A percentile compares a stretch with the other conserved stretches of the same genome.
Evolutionary conservation across 2,888 invertebrate species (phyloP).

Genomic region (Hirtodrosophila duncani): DNA sequence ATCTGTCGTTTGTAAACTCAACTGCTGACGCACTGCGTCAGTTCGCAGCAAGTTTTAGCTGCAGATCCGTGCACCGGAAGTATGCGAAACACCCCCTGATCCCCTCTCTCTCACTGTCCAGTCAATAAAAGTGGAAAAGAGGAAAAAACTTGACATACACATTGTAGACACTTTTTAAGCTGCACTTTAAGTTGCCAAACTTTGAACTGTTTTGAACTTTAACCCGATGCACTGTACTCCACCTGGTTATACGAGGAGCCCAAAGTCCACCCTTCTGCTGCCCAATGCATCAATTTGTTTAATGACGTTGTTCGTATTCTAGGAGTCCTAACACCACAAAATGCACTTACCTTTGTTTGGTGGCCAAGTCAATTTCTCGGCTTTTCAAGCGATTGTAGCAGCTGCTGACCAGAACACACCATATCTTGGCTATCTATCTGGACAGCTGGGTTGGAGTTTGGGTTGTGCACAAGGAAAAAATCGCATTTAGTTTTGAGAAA

Average conservation of each 20-base stretch:
- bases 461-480: too few relatives aligned
- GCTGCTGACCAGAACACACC: too few relatives aligned
- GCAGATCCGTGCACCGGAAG: slow-evolving; percentile 1
- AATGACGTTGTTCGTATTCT: slow-evolving; percentile 36
- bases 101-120: not conserved
- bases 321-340: slow-evolving; percentile 19
- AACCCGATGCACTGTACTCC: slow-evolving; percentile 25
- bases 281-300: slow-evolving; percentile 36
- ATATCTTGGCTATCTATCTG: too few relatives aligned
- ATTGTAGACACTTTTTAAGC: slow-evolving; percentile 32
- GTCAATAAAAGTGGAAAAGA: not conserved
- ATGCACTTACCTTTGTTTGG: slow-evolving; percentile 27
- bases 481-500: too few relatives aligned
- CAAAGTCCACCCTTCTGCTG: not conserved
- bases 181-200: slow-evolving; percentile 33
- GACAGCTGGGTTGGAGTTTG: too few relatives aligned
- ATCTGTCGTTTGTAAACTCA: slow-evolving; percentile 43
- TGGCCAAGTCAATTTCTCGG: not conserved
- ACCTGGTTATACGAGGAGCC: too few relatives aligned
- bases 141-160: slow-evolving; percentile 11
- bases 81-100: not conserved
- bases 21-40: slow-evolving; percentile 30
- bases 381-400: not conserved
- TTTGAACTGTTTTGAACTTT: slow-evolving; percentile 39
- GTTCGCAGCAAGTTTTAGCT: slow-evolving; percentile 1